Base-by-base conservation (phyloP, 2,113 vertebrate genomes). In the Oreotrochilus melanogaster region DNA sequence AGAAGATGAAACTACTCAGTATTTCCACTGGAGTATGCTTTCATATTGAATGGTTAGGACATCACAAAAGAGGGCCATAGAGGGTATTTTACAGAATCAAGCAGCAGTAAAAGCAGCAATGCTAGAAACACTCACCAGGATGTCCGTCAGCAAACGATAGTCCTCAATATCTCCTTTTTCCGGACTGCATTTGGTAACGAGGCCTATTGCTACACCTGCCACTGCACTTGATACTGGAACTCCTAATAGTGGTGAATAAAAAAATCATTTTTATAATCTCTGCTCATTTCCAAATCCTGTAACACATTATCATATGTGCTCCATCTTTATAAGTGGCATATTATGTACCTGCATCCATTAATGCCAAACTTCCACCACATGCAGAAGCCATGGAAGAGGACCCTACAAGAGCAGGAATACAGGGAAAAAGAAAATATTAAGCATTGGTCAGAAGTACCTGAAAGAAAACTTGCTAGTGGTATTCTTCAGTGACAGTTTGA, bases 331-430 rank as follows among this genome's bases (percentile, higher is more conserved):
- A 37, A 69, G 37, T 14, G 31, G 9, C 2, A 1, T 11, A 22
- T 56, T 82, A 70, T 73, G 72, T 98, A 99, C 99, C 99, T 98
- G 99, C 99, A 95, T 99, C 99, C 99, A 99, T 99, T 56, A 99
- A 96, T 10, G 99, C 99, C 66, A 99, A 97, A 96, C 99, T 99
- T 83, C 99, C 99, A 65, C 98, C 98, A 50, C 99, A 99, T 1
- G 98, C 99, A 78, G 99, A 99, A 14, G 99, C 99, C 99, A 99
- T 99, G 3, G 99, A 99, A 17, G 99, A 99, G 1, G 99, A 99
- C 21, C 99, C 99, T 99, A 80, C 27, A 25, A 47, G 87, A 82
- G 78, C 78, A 73, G 80, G 45, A 69, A 79, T 4, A 57, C 1
- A 12, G 25, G 24, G 18, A 4, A 78, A 61, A 42, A 51, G 12